These are phyloP conservation scores for Halisarca cf. caerulea DNA, from an alignment of 37 sponge, comb jelly and placozoan species.

Conservation along the genomic window DNA sequence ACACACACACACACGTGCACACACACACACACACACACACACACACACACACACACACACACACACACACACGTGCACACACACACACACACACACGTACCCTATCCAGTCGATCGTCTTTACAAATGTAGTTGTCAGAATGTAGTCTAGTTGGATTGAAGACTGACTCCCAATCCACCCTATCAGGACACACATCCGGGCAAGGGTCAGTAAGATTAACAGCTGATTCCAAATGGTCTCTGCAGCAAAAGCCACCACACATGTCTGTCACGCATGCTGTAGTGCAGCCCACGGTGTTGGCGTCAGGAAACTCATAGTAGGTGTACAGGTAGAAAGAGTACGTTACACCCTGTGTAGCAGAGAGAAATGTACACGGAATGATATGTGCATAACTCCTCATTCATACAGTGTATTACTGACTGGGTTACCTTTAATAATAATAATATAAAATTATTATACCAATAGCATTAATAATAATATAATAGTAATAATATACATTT, in stretches of 20 bases:
- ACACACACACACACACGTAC: conserved; percentile 18
- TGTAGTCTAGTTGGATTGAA: background rate
- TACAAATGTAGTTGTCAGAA: background rate
- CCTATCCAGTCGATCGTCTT: background rate
- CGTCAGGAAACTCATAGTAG: background rate
- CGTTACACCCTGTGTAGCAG: background rate
- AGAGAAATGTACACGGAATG: too few relatives aligned
- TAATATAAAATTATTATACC: too few relatives aligned
- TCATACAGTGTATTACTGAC: too few relatives aligned
- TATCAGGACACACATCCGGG: background rate
- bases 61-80: conserved; percentile 14
- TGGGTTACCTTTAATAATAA: too few relatives aligned
- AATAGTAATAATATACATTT: too few relatives aligned
- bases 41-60: conserved; percentile 23
- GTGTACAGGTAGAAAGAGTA: conserved; percentile 9
- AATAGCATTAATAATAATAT: too few relatives aligned
- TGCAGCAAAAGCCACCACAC: background rate
- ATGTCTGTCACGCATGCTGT: too few relatives aligned
- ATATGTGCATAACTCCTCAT: too few relatives aligned
- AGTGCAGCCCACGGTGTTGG: too few relatives aligned
- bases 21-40: background rate
- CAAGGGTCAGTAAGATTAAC: background rate
- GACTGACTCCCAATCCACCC: background rate
- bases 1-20: conserved; percentile 24
- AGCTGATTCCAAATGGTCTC: background rate